phyloP scores from a whole-genome alignment of 2,888 invertebrate genomes.

The Nemotelus nigrinus region DNA sequence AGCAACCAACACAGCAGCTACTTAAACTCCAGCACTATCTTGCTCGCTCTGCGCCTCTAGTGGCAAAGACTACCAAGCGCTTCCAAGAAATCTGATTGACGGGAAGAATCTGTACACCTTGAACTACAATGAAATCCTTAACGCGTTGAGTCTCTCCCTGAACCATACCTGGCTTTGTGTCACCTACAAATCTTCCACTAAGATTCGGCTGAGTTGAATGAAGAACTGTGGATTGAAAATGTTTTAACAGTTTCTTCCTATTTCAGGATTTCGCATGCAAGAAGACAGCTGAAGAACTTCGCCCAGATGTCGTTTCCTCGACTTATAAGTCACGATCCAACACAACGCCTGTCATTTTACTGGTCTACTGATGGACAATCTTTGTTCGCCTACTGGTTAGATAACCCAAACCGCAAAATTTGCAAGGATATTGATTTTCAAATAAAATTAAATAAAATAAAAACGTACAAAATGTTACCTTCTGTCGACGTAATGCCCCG shows the following conservation, averaged over 20 bases:
- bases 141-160: conserved; percentile 98
- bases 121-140: conserved; percentile 98
- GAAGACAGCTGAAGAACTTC: conserved; percentile 98
- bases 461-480: too few species aligned
- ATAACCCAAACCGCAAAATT: conserved; percentile 86
- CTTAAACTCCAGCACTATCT: conserved; percentile 98
- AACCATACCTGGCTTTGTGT: conserved; percentile 99
- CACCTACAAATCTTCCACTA: conserved; percentile 97
- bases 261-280: conserved; percentile 95
- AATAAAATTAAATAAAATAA: too few species aligned
- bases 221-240: not conserved
- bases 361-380: conserved; percentile 99
- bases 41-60: conserved; percentile 99
- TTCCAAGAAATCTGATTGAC: conserved; percentile 99
- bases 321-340: conserved; percentile 86
- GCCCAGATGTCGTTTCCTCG: conserved; percentile 88
- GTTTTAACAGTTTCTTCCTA: conserved; percentile 29
- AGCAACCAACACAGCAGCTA: conserved; percentile 97
- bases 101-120: conserved; percentile 99
- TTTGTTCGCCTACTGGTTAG: conserved; percentile 98
- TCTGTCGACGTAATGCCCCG: too few species aligned
- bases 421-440: too few species aligned
- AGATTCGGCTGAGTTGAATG: conserved; percentile 86
- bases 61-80: conserved; percentile 99
- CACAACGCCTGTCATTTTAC: conserved; percentile 95